Conservation (phyloP, 2,888 invertebrate genomes). For the Taenaris catops region DNA sequence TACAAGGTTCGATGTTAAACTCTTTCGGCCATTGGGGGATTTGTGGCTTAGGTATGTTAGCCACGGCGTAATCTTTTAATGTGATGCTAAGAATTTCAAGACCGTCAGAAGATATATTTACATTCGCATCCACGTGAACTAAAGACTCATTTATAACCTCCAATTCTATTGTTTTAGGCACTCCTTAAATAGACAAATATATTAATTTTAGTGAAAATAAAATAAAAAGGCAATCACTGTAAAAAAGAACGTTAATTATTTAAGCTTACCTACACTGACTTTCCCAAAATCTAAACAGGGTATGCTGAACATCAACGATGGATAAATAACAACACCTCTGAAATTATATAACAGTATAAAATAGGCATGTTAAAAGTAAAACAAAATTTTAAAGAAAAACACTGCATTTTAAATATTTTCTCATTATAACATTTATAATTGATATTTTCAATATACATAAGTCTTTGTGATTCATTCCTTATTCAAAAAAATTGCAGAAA, state of each 20-base stretch:
- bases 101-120: slow-evolving; percentile 75
- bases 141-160: slow-evolving; percentile 76
- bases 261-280: slow-evolving; percentile 77
- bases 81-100: slow-evolving; percentile 70
- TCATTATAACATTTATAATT: too few relatives aligned
- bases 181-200: too few relatives aligned
- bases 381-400: too few relatives aligned
- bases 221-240: too few relatives aligned
- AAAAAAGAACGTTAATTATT: too few relatives aligned
- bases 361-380: too few relatives aligned
- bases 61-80: slow-evolving; percentile 60
- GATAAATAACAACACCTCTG: slow-evolving; percentile 82
- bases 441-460: too few relatives aligned
- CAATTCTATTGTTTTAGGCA: slow-evolving; percentile 61
- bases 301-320: slow-evolving; percentile 75
- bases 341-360: too few relatives aligned
- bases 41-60: slow-evolving; percentile 49
- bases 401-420: too few relatives aligned
- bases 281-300: slow-evolving; percentile 77
- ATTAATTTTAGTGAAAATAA: too few relatives aligned
- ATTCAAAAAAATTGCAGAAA: too few relatives aligned
- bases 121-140: slow-evolving; percentile 71
- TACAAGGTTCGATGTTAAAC: slow-evolving; percentile 67
- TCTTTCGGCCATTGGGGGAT: slow-evolving; percentile 74
- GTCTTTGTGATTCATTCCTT: too few relatives aligned